phyloP scores from a whole-genome alignment of 1,140 invertebrate genomes.

The Drosophila fuyamai region DNA sequence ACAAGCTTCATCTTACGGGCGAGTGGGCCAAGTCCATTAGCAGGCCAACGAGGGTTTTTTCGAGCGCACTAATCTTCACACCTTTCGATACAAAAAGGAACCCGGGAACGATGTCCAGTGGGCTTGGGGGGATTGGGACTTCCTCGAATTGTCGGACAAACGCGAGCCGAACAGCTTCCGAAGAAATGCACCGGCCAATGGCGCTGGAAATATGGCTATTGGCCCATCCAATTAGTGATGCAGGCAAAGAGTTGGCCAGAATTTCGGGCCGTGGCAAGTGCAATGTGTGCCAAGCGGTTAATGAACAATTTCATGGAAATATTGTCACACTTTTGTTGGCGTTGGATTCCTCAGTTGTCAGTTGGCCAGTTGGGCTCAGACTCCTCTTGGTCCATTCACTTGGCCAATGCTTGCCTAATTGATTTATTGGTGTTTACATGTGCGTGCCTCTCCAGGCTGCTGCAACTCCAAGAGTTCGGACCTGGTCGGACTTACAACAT shows the following conservation, averaged over 20 bases:
- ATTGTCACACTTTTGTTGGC: conserved; percentile 83
- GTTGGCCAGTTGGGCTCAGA: conserved; percentile 1
- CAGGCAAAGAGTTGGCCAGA: conserved; percentile 56
- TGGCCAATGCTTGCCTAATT: conserved; percentile 80
- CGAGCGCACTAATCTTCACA: conserved; percentile 77
- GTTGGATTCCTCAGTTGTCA: conserved; percentile 71
- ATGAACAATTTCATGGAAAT: conserved; percentile 83
- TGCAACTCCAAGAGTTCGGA: conserved; percentile 21
- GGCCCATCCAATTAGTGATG: conserved; percentile 68
- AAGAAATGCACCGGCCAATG: conserved; percentile 67
- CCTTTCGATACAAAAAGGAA: conserved; percentile 57
- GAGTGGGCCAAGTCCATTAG: conserved; percentile 53
- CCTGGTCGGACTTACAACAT: conserved; percentile 66
- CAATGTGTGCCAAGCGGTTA: conserved; percentile 82
- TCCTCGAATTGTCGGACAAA: conserved; percentile 76
- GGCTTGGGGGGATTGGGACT: conserved; percentile 46
- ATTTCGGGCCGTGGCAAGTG: conserved; percentile 56
- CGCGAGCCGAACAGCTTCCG: conserved; percentile 68
- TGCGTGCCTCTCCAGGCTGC: conserved; percentile 64
- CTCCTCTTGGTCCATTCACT: conserved; percentile 56
- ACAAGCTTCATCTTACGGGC: conserved; percentile 26
- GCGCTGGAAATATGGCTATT: conserved; percentile 42
- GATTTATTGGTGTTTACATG: conserved; percentile 83
- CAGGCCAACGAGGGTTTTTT: conserved; percentile 34
- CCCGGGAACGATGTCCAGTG: conserved; percentile 14